phyloP scores from a whole-genome alignment of 2,797 vertebrate species.

The Xenopus petersii region DNA sequence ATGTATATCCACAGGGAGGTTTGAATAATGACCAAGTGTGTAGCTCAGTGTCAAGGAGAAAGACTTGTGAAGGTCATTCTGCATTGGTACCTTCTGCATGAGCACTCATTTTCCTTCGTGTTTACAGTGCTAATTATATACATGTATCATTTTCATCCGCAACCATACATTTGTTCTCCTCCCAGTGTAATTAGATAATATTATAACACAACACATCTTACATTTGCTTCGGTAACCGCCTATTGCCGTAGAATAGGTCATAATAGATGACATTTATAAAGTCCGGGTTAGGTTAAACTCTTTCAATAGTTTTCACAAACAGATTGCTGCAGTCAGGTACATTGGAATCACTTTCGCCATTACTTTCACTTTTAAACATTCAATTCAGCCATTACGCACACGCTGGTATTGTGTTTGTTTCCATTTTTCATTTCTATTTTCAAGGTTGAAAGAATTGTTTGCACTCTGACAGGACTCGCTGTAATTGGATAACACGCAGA shows the following conservation, averaged over 20 bases:
- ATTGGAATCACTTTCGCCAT: background rate
- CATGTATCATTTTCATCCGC: background rate
- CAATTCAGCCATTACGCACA: slow-evolving; percentile 23
- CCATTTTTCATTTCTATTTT: slow-evolving; percentile 39
- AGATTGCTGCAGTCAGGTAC: background rate
- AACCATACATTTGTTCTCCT: background rate
- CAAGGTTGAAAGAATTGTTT: slow-evolving; percentile 41
- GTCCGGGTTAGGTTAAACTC: background rate
- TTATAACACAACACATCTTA: background rate
- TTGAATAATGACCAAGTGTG: slow-evolving; percentile 2
- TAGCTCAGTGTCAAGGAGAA: slow-evolving; percentile 13
- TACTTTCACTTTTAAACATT: slow-evolving; percentile 14
- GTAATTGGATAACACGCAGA: slow-evolving; percentile 25
- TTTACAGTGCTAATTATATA: background rate
- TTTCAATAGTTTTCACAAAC: background rate
- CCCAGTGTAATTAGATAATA: background rate
- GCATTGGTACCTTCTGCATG: slow-evolving; percentile 1
- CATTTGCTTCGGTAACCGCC: background rate
- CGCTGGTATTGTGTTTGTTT: slow-evolving; percentile 14
- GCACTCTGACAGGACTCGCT: slow-evolving; percentile 23
- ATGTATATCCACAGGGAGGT: slow-evolving; percentile 23
- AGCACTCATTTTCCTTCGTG: background rate
- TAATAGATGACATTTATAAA: background rate
- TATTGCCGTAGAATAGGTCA: background rate
- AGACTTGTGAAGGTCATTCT: slow-evolving; percentile 9